Evolutionary conservation across 2,797 vertebrate species (phyloP).

Genomic region (Agapornis canus): DNA sequence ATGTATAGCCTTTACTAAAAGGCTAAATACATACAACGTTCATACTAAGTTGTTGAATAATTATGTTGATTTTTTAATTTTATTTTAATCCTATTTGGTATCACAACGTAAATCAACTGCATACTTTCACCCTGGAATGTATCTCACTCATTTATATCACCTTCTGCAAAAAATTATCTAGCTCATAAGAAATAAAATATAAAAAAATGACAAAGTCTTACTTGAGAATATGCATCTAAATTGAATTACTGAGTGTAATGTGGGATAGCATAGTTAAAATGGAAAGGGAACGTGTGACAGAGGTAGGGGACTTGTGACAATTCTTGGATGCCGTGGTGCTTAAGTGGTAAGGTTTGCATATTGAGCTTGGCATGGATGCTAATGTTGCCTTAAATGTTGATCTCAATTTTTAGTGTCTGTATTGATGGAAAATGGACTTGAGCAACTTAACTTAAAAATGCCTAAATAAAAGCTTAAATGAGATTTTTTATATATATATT

Average conservation of each 20-base stretch:
- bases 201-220: neutral
- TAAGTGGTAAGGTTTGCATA: conserved; percentile 4
- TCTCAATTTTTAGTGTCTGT: conserved; percentile 61
- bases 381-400: conserved; percentile 67
- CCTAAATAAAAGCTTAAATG: conserved; percentile 55
- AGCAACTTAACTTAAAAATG: conserved; percentile 63
- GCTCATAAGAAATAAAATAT: neutral
- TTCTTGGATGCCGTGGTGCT: conserved; percentile 41
- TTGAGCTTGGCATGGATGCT: conserved; percentile 59
- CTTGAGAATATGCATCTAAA: neutral
- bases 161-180: neutral
- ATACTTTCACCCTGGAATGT: neutral
- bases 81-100: neutral
- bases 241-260: neutral
- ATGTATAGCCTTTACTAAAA: conserved; percentile 8
- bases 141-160: neutral
- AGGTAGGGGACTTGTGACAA: conserved; percentile 3
- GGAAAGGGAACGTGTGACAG: conserved; percentile 27
- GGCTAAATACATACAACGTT: neutral
- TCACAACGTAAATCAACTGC: neutral
- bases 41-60: neutral
- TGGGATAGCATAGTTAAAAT: neutral
- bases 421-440: conserved; percentile 56
- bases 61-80: neutral
- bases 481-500: neutral